These are phyloP conservation scores for Sipha flava DNA, from an alignment of 1,140 invertebrate species.

Conservation along the genomic window DNA sequence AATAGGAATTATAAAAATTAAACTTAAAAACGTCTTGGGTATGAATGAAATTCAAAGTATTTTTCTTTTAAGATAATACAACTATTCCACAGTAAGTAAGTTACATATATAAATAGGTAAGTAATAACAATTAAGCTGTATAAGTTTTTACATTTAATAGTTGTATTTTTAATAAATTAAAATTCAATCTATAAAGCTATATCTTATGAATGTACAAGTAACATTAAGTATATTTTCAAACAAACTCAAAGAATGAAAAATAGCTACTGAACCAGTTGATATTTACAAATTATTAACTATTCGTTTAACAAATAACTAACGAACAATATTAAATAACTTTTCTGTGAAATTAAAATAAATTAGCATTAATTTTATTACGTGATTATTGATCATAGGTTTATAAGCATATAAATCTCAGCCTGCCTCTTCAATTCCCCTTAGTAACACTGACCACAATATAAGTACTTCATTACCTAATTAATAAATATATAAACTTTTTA, in stretches of 20 bases:
- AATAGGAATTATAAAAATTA: no score
- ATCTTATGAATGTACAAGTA: background rate
- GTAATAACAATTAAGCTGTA: no score
- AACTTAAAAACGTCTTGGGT: no score
- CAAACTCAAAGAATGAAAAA: no score
- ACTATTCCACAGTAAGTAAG: no score
- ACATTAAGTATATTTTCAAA: no score
- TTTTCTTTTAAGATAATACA: background rate
- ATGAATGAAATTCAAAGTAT: background rate
- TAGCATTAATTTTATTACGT: background rate
- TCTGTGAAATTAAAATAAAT: background rate
- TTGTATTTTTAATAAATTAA: no score
- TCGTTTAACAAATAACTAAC: background rate
- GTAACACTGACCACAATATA: background rate
- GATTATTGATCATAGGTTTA: background rate
- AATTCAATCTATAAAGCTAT: no score
- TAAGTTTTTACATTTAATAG: no score
- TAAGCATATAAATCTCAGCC: background rate
- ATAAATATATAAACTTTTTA: constrained; percentile 9
- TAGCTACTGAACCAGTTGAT: no score
- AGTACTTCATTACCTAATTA: background rate
- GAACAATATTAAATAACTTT: background rate
- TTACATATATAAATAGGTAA: no score
- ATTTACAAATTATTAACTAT: no score
- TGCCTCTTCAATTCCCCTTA: background rate